These are phyloP conservation scores for Tetrapedia diversipes DNA, from an alignment of 2,888 invertebrate genomes.

Conservation along the genomic window DNA sequence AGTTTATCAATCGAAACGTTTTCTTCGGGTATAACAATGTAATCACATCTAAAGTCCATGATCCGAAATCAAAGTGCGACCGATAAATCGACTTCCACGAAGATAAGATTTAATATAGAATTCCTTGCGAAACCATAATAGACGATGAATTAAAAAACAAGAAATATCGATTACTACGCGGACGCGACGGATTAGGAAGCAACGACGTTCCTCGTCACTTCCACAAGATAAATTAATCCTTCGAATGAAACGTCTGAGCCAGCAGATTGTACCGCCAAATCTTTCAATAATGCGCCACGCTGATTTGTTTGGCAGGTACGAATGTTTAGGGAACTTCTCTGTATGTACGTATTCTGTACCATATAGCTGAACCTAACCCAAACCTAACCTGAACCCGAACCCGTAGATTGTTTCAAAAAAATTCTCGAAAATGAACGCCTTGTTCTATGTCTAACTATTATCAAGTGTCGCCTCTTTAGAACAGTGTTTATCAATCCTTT, in stretches of 20 bases:
- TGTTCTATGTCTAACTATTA: too few relatives aligned
- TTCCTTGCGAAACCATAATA: neutral
- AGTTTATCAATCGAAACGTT: slow-evolving; percentile 12
- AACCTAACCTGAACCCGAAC: too few relatives aligned
- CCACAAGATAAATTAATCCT: slow-evolving; percentile 26
- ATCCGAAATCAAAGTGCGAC: slow-evolving; percentile 36
- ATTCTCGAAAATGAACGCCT: too few relatives aligned
- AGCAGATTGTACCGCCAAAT: neutral
- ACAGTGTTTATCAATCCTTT: too few relatives aligned
- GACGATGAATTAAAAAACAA: slow-evolving; percentile 4
- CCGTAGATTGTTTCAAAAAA: too few relatives aligned
- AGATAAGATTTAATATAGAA: slow-evolving; percentile 19
- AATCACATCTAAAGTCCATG: slow-evolving; percentile 15
- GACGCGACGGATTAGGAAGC: slow-evolving; percentile 18
- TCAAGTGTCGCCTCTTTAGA: too few relatives aligned
- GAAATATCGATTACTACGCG: slow-evolving; percentile 9
- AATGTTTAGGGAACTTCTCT: too few relatives aligned
- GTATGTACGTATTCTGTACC: too few relatives aligned
- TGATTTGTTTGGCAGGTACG: too few relatives aligned
- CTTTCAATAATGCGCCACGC: neutral
- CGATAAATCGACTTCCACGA: slow-evolving; percentile 1
- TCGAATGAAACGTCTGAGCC: neutral
- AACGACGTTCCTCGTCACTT: slow-evolving; percentile 13
- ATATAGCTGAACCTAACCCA: too few relatives aligned
- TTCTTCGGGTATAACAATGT: neutral